Evolutionary conservation across 92 coral and sea anemone species (phyloP), one percentile per base, ranked within the genome.

Genomic region (Blastomussa wellsi): DNA sequence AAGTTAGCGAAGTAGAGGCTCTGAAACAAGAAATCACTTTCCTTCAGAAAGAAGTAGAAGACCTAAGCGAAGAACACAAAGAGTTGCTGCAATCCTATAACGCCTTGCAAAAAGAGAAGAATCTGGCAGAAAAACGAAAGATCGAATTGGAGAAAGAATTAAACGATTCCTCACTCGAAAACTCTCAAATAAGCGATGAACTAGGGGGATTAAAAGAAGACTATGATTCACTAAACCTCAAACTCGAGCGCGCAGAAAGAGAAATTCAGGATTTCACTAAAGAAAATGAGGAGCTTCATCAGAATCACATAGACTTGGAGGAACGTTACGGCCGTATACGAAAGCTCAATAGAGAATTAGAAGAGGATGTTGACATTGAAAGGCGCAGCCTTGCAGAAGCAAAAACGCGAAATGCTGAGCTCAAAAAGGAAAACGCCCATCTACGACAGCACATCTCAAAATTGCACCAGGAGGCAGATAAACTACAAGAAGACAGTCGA

Each of bases 291-390:
- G 89, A 86, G 32, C 48, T 79, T 16, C 86, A 72, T 28, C 85
- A 86, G 24, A 86, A 74, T 53, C 47, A 69, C 73, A n/a, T 79
- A 15, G 86, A 79, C 17, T 9, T 86, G 28, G 89, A 90, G 52
- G 89, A 79, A 79, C 84, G 79, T 76, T 67, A 82, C 33, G 60
- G 84, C 28, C 87, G 68, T 29, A 81, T 90, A 44, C 75, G 82
- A 26, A 83, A 55, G 33, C 69, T 75, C 32, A 68, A 82, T 36
- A 47, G 77, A 13, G 89, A 87, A 39, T 82, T 87, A 37, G 88
- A 90, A 53, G 91, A 90, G 13, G 89, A 90, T 29, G 24, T 83
- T 17, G 69, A 75, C 16, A 72, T 76, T 24, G 89, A 87, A 59
- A 87, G 59, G 32, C 72, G 55, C 51, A 72, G 78, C 24, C 74